Percentiles rank a stretch among this genome's conserved stretches.
Evolutionary conservation across 1,140 invertebrate genomes (phyloP).

Genomic region (Bursaphelenchus mucronatus): DNA sequence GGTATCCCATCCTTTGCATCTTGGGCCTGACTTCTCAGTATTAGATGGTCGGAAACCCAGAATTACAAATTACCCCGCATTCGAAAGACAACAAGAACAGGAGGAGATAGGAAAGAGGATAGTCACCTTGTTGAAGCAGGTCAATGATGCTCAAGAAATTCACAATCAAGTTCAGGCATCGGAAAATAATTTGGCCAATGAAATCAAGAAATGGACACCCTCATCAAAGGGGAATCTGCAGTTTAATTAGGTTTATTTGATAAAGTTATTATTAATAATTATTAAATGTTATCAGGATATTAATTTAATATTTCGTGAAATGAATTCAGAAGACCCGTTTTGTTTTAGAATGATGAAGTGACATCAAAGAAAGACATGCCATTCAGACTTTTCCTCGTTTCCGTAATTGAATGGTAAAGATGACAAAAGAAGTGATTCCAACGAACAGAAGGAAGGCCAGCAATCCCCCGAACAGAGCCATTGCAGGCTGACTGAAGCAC

Average conservation of each 20-base stretch:
- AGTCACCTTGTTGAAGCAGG: constrained; percentile 37
- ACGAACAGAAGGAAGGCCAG: constrained; percentile 17
- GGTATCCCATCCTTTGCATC: constrained; percentile 41
- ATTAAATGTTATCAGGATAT: no score
- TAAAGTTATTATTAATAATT: no score
- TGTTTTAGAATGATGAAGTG: no score
- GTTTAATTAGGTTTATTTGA: no score
- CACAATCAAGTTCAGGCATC: no score
- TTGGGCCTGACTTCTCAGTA: constrained; percentile 51
- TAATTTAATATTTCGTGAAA: no score
- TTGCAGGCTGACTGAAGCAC: constrained; percentile 26
- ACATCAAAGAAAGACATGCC: no score
- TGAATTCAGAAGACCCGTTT: no score
- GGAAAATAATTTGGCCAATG: no score
- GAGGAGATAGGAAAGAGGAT: constrained; percentile 44
- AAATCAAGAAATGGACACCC: no score
- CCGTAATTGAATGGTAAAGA: not conserved
- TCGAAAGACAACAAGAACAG: constrained; percentile 39
- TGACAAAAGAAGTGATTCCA: constrained; percentile 1
- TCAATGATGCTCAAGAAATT: constrained; percentile 40
- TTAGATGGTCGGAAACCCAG: constrained; percentile 29
- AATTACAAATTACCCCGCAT: constrained; percentile 34
- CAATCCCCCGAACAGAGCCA: constrained; percentile 18
- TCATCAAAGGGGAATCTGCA: no score
- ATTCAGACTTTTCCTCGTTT: no score